Base-by-base conservation (phyloP, 1,140 invertebrate species). In the Oppia nitens region DNA sequence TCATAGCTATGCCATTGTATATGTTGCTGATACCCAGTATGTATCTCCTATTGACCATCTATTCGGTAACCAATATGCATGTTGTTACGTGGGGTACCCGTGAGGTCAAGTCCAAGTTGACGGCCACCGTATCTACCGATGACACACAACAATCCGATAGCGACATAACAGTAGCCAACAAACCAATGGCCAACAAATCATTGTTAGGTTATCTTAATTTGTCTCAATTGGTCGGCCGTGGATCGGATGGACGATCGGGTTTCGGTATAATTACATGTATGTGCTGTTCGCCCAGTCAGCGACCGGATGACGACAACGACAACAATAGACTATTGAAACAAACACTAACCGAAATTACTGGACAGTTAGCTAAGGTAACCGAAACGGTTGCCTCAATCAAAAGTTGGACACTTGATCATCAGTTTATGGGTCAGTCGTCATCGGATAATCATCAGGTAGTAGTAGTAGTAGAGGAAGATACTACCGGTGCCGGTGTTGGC, bases 31-130 rank as follows among this genome's bases (percentile, higher is more conserved):
- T 98, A 66, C 95, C 95, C 0, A 94, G 92, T 66, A 98, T 97
- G 82, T 98, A 98, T 76, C 77, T 98, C 62, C 80, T 98, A n/a
- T 78, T 98, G 64, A 95, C 96, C 69, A 80, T 99, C 50, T 98
- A 97, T 72, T 97, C 94, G 3, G 83, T 98, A 59, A 94, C 95
- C 70, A 98, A 99, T 75, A 74, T 99, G 52, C 97, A 99, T 69
- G 88, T 94, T 60, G 95, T 98, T 64, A 85, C 93, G 0, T 98
- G 95, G 95, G 95, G 95, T 68, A 98, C 95, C 3, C 79, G 95
- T 62, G 95, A 98, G 77, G 90, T 95, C 1, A 83, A 85, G 63
- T 20, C 60, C 20, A 61, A 29, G 21, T 29, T 21, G 55, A 55
- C 40, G 6, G 49, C 21, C 4, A 28, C 4, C 6, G 49, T 9